Conservation (phyloP, 2,113 vertebrate species). For the Hypocryptadius cinnamomeus region DNA sequence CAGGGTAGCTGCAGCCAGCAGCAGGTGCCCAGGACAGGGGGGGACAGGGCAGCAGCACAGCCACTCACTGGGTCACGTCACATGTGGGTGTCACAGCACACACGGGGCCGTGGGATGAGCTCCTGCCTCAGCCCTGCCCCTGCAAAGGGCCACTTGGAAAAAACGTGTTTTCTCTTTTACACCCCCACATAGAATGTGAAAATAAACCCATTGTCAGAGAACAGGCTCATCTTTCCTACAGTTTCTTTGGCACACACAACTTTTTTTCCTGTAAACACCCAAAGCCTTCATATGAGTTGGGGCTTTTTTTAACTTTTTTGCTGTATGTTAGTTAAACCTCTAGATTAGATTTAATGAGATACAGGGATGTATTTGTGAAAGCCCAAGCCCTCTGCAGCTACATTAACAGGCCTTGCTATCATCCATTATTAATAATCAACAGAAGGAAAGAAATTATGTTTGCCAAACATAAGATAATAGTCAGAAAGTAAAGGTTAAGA, state of each 20-base stretch:
- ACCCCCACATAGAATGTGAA: neutral
- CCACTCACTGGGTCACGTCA: fast-evolving
- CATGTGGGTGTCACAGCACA: fast-evolving
- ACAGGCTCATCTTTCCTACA: neutral
- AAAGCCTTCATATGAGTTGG: neutral
- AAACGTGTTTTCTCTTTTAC: neutral
- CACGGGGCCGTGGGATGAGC: neutral
- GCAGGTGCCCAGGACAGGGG: neutral
- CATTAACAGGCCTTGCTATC: fast-evolving
- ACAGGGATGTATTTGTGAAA: neutral
- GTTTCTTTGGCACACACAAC: neutral
- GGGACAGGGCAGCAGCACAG: neutral
- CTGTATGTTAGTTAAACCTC: neutral
- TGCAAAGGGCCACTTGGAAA: neutral
- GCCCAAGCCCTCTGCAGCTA: neutral
- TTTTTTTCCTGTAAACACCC: neutral
- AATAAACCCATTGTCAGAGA: neutral
- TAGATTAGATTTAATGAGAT: neutral
- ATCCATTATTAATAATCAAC: neutral
- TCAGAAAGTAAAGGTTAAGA: neutral
- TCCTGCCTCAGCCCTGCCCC: neutral
- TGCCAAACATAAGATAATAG: neutral
- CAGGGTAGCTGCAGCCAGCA: neutral
- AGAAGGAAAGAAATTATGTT: neutral
- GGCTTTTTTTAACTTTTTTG: neutral